Percentiles rank a stretch among this genome's conserved stretches.
Evolutionary conservation across 2,888 invertebrate species (phyloP).

Genomic region (Phania funesta): DNA sequence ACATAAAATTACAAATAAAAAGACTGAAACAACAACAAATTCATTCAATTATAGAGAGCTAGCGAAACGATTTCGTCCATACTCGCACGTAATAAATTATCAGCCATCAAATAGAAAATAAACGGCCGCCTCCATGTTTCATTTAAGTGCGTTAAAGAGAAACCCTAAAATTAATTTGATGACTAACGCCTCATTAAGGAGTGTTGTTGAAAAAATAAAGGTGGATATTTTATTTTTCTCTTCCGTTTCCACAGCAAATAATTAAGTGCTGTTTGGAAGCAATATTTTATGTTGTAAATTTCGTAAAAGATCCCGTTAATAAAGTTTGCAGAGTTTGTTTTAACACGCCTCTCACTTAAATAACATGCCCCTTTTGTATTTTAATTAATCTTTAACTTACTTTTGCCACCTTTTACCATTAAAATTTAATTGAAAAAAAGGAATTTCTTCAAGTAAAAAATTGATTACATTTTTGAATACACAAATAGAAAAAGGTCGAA

Average conservation of each 20-base stretch:
- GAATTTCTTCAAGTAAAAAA: no score
- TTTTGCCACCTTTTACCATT: not conserved
- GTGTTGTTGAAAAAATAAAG: not conserved
- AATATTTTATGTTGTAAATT: not conserved
- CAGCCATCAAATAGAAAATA: not conserved
- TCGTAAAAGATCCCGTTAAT: conserved; percentile 9
- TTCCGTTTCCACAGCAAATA: not conserved
- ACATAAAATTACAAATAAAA: no score
- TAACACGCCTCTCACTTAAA: not conserved
- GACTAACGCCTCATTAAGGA: conserved; percentile 19
- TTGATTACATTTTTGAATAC: no score
- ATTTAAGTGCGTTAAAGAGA: not conserved
- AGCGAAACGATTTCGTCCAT: not conserved
- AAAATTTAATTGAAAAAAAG: not conserved
- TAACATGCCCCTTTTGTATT: not conserved
- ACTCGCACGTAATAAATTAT: not conserved
- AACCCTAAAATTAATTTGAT: conserved; percentile 25
- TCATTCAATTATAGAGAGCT: no score
- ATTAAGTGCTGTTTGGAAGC: not conserved
- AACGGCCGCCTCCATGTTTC: not conserved
- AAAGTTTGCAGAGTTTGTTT: not conserved
- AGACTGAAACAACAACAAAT: no score
- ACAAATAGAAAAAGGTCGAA: no score
- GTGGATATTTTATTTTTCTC: no score
- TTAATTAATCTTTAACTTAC: conserved; percentile 9